phyloP scores from a whole-genome alignment of 2,888 invertebrate species.

The Brachyopa scutellaris region DNA sequence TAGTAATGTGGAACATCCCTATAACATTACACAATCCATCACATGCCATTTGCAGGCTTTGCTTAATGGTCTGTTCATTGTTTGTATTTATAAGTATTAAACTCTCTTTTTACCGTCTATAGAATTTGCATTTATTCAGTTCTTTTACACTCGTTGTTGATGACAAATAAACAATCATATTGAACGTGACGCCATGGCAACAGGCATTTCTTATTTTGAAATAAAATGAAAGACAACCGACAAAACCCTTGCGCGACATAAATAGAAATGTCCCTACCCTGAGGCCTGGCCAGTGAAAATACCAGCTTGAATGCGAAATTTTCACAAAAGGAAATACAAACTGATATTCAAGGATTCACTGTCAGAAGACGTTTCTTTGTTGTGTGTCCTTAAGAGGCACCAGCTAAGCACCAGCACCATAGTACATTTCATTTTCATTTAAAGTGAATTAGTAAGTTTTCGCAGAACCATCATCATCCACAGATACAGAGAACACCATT shows the following conservation, averaged over 20 bases:
- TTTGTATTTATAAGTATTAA: too few relatives aligned
- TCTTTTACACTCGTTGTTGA: slow-evolving; percentile 15
- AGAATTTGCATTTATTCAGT: slow-evolving; percentile 26
- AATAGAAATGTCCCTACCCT: slow-evolving; percentile 33
- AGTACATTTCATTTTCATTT: slow-evolving; percentile 62
- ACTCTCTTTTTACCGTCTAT: too few relatives aligned
- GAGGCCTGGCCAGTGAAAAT: neutral
- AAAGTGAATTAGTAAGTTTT: slow-evolving; percentile 53
- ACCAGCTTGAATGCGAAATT: slow-evolving; percentile 26
- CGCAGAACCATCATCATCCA: slow-evolving; percentile 43
- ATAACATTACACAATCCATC: too few relatives aligned
- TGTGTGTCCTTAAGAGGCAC: slow-evolving; percentile 41
- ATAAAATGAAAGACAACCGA: slow-evolving; percentile 9
- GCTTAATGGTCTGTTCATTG: too few relatives aligned
- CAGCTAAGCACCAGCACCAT: too few relatives aligned
- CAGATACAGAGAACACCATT: slow-evolving; percentile 44
- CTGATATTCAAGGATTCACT: slow-evolving; percentile 51
- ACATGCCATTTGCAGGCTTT: too few relatives aligned
- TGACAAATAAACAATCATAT: slow-evolving; percentile 16
- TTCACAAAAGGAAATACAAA: slow-evolving; percentile 9
- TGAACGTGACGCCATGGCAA: slow-evolving; percentile 33
- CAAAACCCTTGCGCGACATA: slow-evolving; percentile 36
- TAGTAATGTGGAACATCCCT: too few relatives aligned
- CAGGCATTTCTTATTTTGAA: slow-evolving; percentile 16
- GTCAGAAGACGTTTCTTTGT: slow-evolving; percentile 45